Evolutionary conservation across 2,113 vertebrate genomes (phyloP).

Genomic region (Pterocles gutturalis): DNA sequence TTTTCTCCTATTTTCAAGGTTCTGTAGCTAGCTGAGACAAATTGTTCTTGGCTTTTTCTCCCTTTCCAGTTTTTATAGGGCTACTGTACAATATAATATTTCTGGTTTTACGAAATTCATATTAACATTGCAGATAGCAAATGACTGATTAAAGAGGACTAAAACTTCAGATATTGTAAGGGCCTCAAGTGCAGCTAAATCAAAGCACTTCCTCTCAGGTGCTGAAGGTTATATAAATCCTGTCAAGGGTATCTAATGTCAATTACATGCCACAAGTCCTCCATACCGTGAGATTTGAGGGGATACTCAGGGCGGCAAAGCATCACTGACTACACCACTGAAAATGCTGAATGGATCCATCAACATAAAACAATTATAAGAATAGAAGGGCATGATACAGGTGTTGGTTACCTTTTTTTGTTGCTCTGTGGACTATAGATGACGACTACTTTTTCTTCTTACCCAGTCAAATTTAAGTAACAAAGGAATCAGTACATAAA

Average conservation of each 20-base stretch:
- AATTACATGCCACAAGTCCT: not conserved
- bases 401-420: not conserved
- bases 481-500: slow-evolving; percentile 7
- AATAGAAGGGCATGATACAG: not conserved
- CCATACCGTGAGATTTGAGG: not conserved
- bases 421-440: not conserved
- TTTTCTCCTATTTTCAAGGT: not conserved
- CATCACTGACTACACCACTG: not conserved
- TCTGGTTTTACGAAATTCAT: not conserved
- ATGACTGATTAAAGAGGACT: not conserved
- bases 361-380: not conserved
- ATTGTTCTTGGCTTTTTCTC: not conserved
- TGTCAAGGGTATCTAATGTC: not conserved
- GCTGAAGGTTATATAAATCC: not conserved
- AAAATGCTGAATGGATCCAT: not conserved
- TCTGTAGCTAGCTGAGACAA: not conserved
- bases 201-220: not conserved
- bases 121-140: not conserved
- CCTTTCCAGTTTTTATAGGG: not conserved
- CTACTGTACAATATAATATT: not conserved
- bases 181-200: not conserved
- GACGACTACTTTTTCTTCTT: not conserved
- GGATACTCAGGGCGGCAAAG: not conserved
- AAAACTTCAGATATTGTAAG: not conserved
- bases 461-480: not conserved